A percentile compares a stretch with the other conserved stretches of the same genome.
These are phyloP conservation scores for Panzeria rudis DNA, from an alignment of 2,888 invertebrate genomes.

Conservation along the genomic window DNA sequence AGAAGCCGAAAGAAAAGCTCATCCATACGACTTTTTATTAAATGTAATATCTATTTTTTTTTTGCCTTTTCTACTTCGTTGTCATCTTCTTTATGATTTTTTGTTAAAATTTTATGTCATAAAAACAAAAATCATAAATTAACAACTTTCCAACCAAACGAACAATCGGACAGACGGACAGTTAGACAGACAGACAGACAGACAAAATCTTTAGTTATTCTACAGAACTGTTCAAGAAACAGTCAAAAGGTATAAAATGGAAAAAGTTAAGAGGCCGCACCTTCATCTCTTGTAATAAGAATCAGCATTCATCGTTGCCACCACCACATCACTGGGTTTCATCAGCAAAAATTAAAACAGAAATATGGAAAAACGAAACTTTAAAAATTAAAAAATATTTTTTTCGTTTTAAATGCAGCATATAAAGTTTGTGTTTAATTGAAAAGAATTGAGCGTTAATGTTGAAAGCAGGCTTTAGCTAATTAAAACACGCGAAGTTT, in stretches of 20 bases:
- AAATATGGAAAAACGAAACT: conserved; percentile 52
- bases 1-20: conserved; percentile 53
- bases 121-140: conserved; percentile 72
- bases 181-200: neutral
- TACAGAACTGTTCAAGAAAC: conserved; percentile 10
- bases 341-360: conserved; percentile 56
- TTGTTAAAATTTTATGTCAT: conserved; percentile 61
- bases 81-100: conserved; percentile 29
- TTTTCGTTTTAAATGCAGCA: conserved; percentile 35
- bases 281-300: conserved; percentile 49
- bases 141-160: conserved; percentile 68
- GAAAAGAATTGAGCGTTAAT: conserved; percentile 72
- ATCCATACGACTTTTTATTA: conserved; percentile 54
- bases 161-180: neutral
- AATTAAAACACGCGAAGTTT: conserved; percentile 69
- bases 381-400: conserved; percentile 50
- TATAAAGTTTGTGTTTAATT: conserved; percentile 64
- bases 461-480: conserved; percentile 67
- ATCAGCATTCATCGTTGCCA: conserved; percentile 45
- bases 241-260: conserved; percentile 42
- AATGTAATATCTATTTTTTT: conserved; percentile 61
- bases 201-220: conserved; percentile 9
- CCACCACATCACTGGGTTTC: conserved; percentile 31
- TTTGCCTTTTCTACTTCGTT: conserved; percentile 1
- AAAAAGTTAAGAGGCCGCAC: conserved; percentile 54